These are phyloP conservation scores for Colletes latitarsis DNA, from an alignment of 1,140 invertebrate genomes.

Conservation along the genomic window DNA sequence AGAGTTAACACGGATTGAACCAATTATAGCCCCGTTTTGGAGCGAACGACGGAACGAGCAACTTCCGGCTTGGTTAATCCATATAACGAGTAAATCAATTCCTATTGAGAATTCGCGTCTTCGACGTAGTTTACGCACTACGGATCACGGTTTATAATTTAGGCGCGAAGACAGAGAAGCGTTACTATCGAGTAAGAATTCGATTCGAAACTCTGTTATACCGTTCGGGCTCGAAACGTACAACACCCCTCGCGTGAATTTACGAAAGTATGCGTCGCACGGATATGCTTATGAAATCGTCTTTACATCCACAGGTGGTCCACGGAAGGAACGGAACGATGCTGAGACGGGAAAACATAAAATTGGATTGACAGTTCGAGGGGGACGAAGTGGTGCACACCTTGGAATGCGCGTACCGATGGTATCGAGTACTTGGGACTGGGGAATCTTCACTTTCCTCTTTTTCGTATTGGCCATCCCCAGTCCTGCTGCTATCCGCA, in stretches of 20 bases:
- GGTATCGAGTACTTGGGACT: slow-evolving; percentile 70
- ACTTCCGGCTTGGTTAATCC: slow-evolving; percentile 58
- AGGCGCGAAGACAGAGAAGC: not conserved
- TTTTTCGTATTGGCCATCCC: slow-evolving; percentile 76
- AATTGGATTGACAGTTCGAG: slow-evolving; percentile 70
- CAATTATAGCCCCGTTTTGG: slow-evolving; percentile 65
- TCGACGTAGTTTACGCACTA: not conserved
- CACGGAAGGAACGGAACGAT: slow-evolving; percentile 68
- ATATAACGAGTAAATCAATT: slow-evolving; percentile 35
- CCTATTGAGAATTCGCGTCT: slow-evolving; percentile 25
- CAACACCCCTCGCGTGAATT: too few species aligned
- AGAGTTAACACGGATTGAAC: slow-evolving; percentile 65
- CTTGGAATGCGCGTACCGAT: slow-evolving; percentile 68
- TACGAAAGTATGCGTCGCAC: too few species aligned
- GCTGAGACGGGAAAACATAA: slow-evolving; percentile 62
- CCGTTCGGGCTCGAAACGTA: too few species aligned
- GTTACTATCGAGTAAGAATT: not conserved
- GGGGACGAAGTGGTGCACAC: slow-evolving; percentile 13
- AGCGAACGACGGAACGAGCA: slow-evolving; percentile 53
- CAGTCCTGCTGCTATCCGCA: slow-evolving; percentile 77
- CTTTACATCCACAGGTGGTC: slow-evolving; percentile 59
- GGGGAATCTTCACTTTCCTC: slow-evolving; percentile 74
- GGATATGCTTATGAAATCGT: not conserved
- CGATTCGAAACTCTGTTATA: not conserved
- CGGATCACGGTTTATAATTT: not conserved